Evolutionary conservation across 2,888 invertebrate genomes (phyloP).

Genomic region (Plemyria rubiginata): DNA sequence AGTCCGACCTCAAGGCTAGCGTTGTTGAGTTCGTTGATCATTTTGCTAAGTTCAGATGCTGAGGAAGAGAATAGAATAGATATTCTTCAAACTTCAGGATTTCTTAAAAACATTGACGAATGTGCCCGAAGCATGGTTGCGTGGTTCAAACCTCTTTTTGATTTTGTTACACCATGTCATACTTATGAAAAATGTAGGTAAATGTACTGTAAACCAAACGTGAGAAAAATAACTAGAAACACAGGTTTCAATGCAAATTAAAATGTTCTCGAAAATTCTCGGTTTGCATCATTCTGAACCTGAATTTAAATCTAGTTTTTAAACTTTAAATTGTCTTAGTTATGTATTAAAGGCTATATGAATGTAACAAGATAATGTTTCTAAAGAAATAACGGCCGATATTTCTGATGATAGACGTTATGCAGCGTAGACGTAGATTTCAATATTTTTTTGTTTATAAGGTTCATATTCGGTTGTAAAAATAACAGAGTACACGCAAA

Average conservation of each 20-base stretch:
- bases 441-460: no score
- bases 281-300: constrained; percentile 24
- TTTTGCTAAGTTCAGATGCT: no score
- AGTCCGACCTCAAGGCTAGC: no score
- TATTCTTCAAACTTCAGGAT: no score
- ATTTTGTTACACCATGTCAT: neutral
- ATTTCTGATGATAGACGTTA: neutral
- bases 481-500: no score
- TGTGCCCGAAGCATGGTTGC: no score
- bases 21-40: no score
- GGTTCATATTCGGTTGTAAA: no score
- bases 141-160: no score
- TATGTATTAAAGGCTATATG: neutral
- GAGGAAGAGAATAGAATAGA: no score
- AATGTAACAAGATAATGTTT: neutral
- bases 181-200: constrained; percentile 13
- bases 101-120: no score
- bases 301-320: constrained; percentile 21
- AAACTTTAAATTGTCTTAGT: neutral
- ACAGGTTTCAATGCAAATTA: constrained; percentile 36
- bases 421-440: neutral
- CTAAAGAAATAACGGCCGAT: neutral
- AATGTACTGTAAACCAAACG: constrained; percentile 22
- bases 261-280: constrained; percentile 32
- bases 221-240: constrained; percentile 39